Conservation (phyloP, 2,888 invertebrate genomes). For the Hydroisotoma schaefferi region DNA sequence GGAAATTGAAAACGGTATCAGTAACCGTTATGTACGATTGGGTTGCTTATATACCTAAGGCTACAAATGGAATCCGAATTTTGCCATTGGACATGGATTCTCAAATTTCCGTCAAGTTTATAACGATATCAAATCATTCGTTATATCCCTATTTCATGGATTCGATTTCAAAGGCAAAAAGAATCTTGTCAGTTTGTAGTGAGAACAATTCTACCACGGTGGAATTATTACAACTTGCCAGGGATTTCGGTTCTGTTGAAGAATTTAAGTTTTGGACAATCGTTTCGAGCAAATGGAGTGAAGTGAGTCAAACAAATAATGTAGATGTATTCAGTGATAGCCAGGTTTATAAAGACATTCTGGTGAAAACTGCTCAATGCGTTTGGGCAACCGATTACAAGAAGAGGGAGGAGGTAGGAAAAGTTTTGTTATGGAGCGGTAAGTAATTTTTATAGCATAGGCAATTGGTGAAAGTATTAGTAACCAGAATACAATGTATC, state of each 20-base stretch:
- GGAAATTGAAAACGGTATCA: conserved; percentile 36
- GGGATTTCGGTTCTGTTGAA: conserved; percentile 31
- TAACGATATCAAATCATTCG: conserved; percentile 12
- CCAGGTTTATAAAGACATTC: conserved; percentile 34
- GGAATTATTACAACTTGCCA: conserved; percentile 19
- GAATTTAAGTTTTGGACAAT: conserved; percentile 42
- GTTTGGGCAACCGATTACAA: conserved; percentile 41
- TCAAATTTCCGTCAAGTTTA: conserved; percentile 14
- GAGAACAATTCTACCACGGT: conserved; percentile 15
- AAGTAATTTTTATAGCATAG: conserved; percentile 9
- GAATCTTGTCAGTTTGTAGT: conserved; percentile 18
- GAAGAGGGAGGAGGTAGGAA: conserved; percentile 44
- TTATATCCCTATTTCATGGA: conserved; percentile 30
- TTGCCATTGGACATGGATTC: conserved; percentile 31
- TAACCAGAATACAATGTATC: too few relatives aligned
- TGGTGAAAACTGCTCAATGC: conserved; percentile 45
- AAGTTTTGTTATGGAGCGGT: conserved; percentile 42
- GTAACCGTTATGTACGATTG: conserved; percentile 38
- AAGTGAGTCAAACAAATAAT: conserved; percentile 9
- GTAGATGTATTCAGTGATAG: conserved; percentile 20
- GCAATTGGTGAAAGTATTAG: too few relatives aligned
- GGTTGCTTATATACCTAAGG: conserved; percentile 41
- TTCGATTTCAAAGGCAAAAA: conserved; percentile 26
- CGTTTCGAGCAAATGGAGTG: conserved; percentile 21
- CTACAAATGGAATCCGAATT: conserved; percentile 39